These are phyloP conservation scores for Syngnathus floridae DNA, from an alignment of 2,113 vertebrate species.

Conservation along the genomic window DNA sequence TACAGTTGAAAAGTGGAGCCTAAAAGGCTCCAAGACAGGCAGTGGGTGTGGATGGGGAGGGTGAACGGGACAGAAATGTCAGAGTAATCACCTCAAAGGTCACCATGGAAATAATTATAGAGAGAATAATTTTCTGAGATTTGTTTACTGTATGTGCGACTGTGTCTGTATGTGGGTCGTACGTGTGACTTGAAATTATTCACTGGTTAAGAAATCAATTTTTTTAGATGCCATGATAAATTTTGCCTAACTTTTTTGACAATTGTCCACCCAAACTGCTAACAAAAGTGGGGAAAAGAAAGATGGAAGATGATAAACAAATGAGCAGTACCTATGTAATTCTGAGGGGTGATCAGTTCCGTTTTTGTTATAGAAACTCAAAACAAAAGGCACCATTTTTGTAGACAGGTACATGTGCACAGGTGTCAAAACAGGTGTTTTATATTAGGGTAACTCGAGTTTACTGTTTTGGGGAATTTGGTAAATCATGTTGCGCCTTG, in stretches of 20 bases:
- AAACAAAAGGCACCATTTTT: too few species aligned
- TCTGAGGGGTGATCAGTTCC: too few species aligned
- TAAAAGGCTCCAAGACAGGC: constrained; percentile 58
- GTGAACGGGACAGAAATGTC: constrained; percentile 61
- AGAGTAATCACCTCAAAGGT: constrained; percentile 64
- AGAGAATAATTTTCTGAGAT: constrained; percentile 62
- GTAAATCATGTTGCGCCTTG: too few species aligned
- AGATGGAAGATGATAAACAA: too few species aligned
- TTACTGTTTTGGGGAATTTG: too few species aligned
- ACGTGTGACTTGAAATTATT: neutral
- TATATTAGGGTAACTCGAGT: too few species aligned
- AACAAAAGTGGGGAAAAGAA: too few species aligned
- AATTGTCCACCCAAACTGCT: too few species aligned
- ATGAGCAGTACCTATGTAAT: too few species aligned
- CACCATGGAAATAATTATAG: constrained; percentile 61
- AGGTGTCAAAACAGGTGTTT: too few species aligned
- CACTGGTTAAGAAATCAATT: neutral
- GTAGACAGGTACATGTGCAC: too few species aligned
- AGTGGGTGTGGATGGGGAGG: constrained; percentile 32
- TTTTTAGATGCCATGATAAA: neutral
- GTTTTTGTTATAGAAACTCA: too few species aligned
- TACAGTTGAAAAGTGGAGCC: constrained; percentile 38
- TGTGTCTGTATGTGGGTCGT: constrained; percentile 1
- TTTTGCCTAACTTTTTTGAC: neutral
- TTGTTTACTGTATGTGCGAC: constrained; percentile 46